Evolutionary conservation across 2,113 vertebrate genomes (phyloP).

Genomic region (Prolemur simus): DNA sequence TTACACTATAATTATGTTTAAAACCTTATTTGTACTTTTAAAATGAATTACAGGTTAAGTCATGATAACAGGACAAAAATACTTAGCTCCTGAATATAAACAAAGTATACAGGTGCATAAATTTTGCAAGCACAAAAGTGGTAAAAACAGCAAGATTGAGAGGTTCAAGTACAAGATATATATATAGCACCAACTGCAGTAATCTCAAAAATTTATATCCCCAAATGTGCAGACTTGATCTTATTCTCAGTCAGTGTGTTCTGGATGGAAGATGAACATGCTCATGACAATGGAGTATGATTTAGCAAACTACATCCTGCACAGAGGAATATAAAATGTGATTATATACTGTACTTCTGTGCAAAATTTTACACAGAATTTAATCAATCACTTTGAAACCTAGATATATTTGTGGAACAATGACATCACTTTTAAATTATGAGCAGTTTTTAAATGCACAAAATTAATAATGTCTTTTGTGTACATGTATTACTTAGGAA

Average conservation of each 20-base stretch:
- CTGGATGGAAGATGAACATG: conserved; percentile 49
- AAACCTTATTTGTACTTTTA: neutral
- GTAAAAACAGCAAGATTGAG: conserved; percentile 66
- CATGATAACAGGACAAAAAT: neutral
- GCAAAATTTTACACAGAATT: conserved; percentile 56
- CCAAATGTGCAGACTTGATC: conserved; percentile 46
- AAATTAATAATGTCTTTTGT: conserved; percentile 63
- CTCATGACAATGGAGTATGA: conserved; percentile 25
- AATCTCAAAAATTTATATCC: conserved; percentile 67
- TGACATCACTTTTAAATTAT: conserved; percentile 36
- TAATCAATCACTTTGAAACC: conserved; percentile 59
- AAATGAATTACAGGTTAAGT: neutral
- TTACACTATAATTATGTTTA: neutral
- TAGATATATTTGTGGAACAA: conserved; percentile 12
- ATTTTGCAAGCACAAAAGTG: conserved; percentile 50
- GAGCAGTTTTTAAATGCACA: conserved; percentile 44
- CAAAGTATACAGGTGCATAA: conserved; percentile 45
- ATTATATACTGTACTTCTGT: neutral
- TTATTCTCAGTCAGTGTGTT: conserved; percentile 48
- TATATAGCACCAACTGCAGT: conserved; percentile 52
- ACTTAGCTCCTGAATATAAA: conserved; percentile 49
- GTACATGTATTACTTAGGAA: conserved; percentile 39
- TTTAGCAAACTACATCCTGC: conserved; percentile 62
- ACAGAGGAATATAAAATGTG: conserved; percentile 45
- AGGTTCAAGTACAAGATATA: conserved; percentile 48